Evolutionary conservation across 2,888 invertebrate species (phyloP).

Genomic region (Adineta ricciae): DNA sequence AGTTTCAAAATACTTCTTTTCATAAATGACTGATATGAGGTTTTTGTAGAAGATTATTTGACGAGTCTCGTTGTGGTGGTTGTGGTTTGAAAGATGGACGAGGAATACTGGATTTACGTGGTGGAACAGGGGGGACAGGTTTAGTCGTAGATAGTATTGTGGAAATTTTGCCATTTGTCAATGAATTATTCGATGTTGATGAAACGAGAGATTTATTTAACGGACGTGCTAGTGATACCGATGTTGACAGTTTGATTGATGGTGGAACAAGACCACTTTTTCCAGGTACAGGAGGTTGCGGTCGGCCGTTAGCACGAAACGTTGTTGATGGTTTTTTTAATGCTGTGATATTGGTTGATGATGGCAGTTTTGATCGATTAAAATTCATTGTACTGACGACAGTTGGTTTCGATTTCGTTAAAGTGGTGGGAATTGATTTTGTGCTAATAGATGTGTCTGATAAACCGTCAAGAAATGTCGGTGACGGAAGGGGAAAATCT

Average conservation of each 20-base stretch:
- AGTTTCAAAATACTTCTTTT: background rate
- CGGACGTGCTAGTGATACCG: background rate
- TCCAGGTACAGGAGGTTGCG: background rate
- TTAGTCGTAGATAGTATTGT: background rate
- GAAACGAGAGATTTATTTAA: background rate
- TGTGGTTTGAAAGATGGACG: background rate
- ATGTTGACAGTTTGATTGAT: background rate
- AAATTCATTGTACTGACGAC: background rate
- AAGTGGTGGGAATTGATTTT: background rate
- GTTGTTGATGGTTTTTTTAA: background rate
- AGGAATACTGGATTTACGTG: constrained; percentile 17
- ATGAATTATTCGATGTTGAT: background rate
- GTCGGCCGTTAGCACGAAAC: background rate
- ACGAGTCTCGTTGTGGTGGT: constrained; percentile 15
- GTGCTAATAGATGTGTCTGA: background rate
- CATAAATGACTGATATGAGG: background rate
- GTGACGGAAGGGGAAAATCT: constrained; percentile 6
- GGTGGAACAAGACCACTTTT: background rate
- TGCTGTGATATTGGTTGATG: background rate
- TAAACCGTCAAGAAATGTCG: background rate
- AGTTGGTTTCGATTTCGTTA: background rate
- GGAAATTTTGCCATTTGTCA: background rate
- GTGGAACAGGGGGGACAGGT: constrained; percentile 7
- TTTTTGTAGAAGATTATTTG: background rate
- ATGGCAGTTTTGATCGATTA: background rate